A percentile compares a stretch with the other conserved stretches of the same genome.
Evolutionary conservation across 2,888 invertebrate genomes (phyloP).

Genomic region (Fabriciana adippe): DNA sequence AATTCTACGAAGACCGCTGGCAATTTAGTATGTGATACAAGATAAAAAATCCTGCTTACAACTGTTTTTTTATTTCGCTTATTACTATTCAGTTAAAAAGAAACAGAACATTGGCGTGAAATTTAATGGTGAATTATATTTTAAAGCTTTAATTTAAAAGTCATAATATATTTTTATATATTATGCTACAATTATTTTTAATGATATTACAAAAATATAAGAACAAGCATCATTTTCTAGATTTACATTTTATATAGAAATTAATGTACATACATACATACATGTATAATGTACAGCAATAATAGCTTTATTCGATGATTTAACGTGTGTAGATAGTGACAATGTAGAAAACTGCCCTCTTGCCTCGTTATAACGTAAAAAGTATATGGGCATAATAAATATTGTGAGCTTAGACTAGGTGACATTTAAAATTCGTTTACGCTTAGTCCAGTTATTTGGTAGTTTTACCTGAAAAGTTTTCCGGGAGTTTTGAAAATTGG

Average conservation of each 20-base stretch:
- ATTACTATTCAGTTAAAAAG: slow-evolving; percentile 14
- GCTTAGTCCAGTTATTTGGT: too few species aligned
- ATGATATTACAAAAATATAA: slow-evolving; percentile 17
- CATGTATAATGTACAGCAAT: background rate
- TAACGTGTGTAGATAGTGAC: background rate
- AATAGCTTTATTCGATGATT: background rate
- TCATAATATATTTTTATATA: background rate
- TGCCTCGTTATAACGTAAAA: too few species aligned
- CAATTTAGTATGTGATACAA: too few species aligned
- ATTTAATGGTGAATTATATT: slow-evolving; percentile 17
- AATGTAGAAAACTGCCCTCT: background rate
- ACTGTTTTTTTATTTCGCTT: too few species aligned
- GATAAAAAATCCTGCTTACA: too few species aligned
- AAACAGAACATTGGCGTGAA: slow-evolving; percentile 39
- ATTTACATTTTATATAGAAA: background rate
- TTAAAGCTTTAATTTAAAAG: slow-evolving; percentile 21
- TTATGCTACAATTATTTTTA: background rate
- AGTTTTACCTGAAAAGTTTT: too few species aligned
- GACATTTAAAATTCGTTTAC: too few species aligned
- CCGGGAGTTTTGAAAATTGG: too few species aligned
- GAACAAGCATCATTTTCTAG: slow-evolving; percentile 12
- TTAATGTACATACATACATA: background rate
- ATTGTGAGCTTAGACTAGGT: too few species aligned
- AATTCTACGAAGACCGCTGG: too few species aligned
- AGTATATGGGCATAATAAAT: too few species aligned